phyloP scores from a whole-genome alignment of 2,113 vertebrate species.

The Sinocyclocheilus rhinocerous region DNA sequence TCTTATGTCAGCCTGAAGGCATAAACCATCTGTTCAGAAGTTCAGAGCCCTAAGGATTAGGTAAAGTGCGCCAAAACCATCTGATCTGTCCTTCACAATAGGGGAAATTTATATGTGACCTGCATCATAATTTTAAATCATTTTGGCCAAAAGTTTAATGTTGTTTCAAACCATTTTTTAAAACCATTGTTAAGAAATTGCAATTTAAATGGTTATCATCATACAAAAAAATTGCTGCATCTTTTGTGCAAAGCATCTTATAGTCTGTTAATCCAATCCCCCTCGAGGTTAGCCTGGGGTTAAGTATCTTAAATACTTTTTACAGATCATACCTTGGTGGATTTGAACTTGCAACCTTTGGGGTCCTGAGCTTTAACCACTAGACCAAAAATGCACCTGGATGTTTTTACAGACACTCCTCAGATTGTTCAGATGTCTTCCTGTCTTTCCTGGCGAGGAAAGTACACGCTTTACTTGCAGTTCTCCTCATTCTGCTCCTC shows the following conservation, averaged over 20 bases:
- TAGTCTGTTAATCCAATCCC: not conserved
- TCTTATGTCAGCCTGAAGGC: slow-evolving; percentile 11
- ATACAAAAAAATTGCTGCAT: not conserved
- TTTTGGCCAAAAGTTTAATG: not conserved
- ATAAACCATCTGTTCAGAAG: slow-evolving; percentile 35
- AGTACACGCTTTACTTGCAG: not conserved
- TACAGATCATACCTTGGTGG: not conserved
- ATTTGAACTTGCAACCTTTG: not conserved
- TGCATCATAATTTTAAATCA: not conserved
- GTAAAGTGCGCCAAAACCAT: not conserved
- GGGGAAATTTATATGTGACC: not conserved
- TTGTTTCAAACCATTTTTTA: not conserved
- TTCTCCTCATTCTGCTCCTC: not conserved
- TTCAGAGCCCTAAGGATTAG: slow-evolving; percentile 8
- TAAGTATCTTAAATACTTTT: not conserved
- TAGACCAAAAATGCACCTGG: not conserved
- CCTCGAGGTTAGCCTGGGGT: not conserved
- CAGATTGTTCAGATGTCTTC: not conserved
- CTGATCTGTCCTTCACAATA: not conserved
- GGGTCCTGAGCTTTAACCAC: not conserved
- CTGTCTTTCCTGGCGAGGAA: not conserved
- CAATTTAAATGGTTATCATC: not conserved
- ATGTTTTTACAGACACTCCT: not conserved
- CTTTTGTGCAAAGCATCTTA: not conserved
- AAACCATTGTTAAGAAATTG: not conserved